Evolutionary conservation across 2,888 invertebrate species (phyloP).

Genomic region (Calliphora vomitoria): DNA sequence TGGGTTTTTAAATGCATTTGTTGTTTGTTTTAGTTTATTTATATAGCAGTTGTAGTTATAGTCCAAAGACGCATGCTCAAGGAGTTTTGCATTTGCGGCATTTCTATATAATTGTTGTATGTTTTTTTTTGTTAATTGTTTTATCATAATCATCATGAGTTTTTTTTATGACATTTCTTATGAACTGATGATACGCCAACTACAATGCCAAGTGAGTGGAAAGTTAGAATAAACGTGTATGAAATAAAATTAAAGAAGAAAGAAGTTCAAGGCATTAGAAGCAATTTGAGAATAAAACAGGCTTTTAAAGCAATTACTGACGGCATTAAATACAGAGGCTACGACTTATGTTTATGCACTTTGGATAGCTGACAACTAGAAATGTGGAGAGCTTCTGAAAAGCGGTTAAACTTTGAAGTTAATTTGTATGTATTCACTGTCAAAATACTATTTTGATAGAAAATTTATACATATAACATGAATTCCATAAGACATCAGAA

Average conservation of each 20-base stretch:
- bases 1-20: conserved; percentile 49
- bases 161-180: conserved; percentile 53
- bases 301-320: conserved; percentile 3
- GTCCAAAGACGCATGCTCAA: conserved; percentile 37
- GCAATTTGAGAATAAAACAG: conserved; percentile 8
- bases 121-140: conserved; percentile 47
- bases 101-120: conserved; percentile 14
- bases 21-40: conserved; percentile 1
- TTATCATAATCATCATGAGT: conserved; percentile 19
- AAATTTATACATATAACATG: too few species aligned
- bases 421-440: too few species aligned
- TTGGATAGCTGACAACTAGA: neutral
- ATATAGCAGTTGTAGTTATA: neutral
- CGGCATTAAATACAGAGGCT: conserved; percentile 6
- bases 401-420: too few species aligned
- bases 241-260: conserved; percentile 17
- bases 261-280: conserved; percentile 28
- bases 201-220: conserved; percentile 5
- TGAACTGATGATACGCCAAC: conserved; percentile 44
- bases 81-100: conserved; percentile 40
- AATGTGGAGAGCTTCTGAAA: neutral
- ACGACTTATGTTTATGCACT: neutral
- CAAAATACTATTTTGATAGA: too few species aligned
- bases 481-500: too few species aligned
- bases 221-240: conserved; percentile 31